These are phyloP conservation scores for Apodemus agrarius DNA, from an alignment of 2,797 vertebrate genomes.

Conservation along the genomic window DNA sequence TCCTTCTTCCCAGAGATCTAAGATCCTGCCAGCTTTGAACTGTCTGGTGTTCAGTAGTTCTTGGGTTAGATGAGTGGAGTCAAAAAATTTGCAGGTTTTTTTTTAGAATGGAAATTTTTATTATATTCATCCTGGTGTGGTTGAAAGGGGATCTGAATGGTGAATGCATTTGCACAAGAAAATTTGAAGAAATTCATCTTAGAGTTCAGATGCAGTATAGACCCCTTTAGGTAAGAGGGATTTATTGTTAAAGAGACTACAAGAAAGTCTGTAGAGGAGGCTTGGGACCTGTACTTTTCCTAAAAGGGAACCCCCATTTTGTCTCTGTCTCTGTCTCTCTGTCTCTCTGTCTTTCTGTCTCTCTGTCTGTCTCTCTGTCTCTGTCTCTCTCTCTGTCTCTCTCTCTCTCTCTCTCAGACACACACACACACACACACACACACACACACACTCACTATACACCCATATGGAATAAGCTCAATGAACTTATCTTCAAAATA, in stretches of 20 bases:
- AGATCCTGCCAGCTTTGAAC: constrained; percentile 54
- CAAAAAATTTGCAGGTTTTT: constrained; percentile 37
- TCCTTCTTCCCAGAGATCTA: constrained; percentile 45
- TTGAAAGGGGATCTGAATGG: constrained; percentile 32
- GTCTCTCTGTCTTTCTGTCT: neutral
- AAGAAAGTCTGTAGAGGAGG: neutral
- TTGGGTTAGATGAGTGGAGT: constrained; percentile 48
- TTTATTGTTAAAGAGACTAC: constrained; percentile 37
- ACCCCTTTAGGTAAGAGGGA: neutral
- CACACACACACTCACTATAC: no score
- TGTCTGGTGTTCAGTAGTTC: constrained; percentile 46
- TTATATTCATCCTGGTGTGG: constrained; percentile 55
- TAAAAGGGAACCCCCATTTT: neutral
- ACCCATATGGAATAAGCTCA: neutral
- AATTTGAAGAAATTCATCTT: constrained; percentile 59
- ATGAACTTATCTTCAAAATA: neutral
- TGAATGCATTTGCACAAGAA: neutral
- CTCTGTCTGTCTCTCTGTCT: neutral
- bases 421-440: neutral
- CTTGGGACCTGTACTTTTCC: neutral
- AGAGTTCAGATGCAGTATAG: constrained; percentile 44
- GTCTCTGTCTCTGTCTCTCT: neutral
- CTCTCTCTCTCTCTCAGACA: neutral
- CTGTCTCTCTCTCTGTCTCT: neutral
- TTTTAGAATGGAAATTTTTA: constrained; percentile 69